phyloP scores from a whole-genome alignment of 1,140 invertebrate species.

The Sarcophaga bullata region DNA sequence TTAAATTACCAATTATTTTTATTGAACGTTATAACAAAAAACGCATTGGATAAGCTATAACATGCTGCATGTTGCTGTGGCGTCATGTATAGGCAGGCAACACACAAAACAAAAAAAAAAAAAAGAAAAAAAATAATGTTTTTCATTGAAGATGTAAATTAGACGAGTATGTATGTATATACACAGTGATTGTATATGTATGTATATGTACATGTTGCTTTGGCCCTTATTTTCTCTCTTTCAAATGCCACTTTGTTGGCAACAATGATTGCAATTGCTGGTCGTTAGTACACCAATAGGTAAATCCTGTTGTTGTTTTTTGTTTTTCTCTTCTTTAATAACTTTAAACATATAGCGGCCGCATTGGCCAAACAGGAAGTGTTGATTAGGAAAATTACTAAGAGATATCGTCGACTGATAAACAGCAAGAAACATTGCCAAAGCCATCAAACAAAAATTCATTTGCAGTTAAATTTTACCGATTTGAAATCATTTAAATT shows the following conservation, averaged over 20 bases:
- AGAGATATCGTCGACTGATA: not conserved
- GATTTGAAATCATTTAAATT: not conserved
- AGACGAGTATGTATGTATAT: not conserved
- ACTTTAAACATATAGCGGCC: too few relatives aligned
- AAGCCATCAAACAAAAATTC: not conserved
- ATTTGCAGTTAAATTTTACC: conserved; percentile 9
- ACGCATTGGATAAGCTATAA: not conserved
- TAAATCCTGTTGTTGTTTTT: too few relatives aligned
- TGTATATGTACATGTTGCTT: not conserved
- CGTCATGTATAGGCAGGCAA: not conserved
- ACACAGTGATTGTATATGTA: not conserved
- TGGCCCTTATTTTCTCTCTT: not conserved
- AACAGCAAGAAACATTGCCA: not conserved
- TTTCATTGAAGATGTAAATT: conserved; percentile 33
- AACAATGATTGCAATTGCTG: too few relatives aligned
- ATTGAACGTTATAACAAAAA: conserved; percentile 33
- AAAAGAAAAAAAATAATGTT: conserved; percentile 30
- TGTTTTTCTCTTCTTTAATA: too few relatives aligned
- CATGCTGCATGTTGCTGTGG: not conserved
- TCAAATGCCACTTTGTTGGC: too few relatives aligned
- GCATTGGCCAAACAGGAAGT: not conserved
- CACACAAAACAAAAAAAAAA: not conserved
- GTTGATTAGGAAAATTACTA: conserved; percentile 9
- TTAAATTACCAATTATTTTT: conserved; percentile 38
- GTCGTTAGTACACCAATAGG: too few relatives aligned